Conservation (phyloP, 2,113 vertebrate genomes). For the Grammomys surdaster region DNA sequence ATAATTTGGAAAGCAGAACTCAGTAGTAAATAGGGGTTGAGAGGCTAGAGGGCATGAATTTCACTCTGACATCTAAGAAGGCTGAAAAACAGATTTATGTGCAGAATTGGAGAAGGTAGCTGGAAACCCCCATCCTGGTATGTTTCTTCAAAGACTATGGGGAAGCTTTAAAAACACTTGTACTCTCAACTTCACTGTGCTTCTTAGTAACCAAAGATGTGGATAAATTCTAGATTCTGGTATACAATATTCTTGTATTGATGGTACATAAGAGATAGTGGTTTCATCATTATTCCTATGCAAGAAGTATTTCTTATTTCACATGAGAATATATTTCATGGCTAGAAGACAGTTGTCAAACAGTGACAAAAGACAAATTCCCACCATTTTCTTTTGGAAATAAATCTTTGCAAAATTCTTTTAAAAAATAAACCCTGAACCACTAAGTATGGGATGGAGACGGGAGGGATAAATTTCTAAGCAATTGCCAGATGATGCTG, state of each 20-base stretch:
- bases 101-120: neutral
- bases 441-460: neutral
- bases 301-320: neutral
- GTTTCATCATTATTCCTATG: neutral
- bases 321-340: neutral
- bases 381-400: neutral
- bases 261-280: neutral
- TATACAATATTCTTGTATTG: neutral
- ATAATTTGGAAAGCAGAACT: conserved; percentile 29
- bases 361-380: neutral
- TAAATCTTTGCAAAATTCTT: neutral
- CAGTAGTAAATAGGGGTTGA: neutral
- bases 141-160: neutral
- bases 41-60: neutral
- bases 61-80: neutral
- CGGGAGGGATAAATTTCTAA: neutral
- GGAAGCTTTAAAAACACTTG: neutral
- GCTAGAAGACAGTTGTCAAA: neutral
- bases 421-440: conserved; percentile 17
- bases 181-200: neutral
- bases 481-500: neutral
- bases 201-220: neutral
- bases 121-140: neutral
- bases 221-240: neutral
- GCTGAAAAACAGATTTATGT: neutral